Evolutionary conservation across 2,113 vertebrate species (phyloP), one percentile per base, ranked within the genome.

Genomic region (Leucopsar rothschildi): DNA sequence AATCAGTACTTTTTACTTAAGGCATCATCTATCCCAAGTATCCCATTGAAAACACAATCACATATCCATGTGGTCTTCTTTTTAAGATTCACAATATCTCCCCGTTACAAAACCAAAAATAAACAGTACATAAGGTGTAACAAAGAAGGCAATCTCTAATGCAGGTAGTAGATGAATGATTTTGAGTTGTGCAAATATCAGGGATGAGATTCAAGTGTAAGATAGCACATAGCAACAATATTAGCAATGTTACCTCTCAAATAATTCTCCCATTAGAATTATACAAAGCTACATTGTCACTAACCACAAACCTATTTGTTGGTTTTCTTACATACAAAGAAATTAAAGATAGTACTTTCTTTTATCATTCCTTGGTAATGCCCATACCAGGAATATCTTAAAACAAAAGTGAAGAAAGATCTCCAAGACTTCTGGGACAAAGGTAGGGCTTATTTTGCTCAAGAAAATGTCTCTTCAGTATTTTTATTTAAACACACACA

Each of bases 151-250:
- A 66, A 45, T 31, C 31, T 78, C 17, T 59, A 73, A 60, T 39
- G 28, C 40, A 78, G 24, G 15, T 10, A 78, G 56, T 27, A 42
- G 24, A 79, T 37, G 7, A 56, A 22, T 19, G 14, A 76, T 44
- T 76, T 37, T 29, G 57, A 80, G 63, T 33, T 44, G 56, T 28
- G 19, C 27, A 64, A 63, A 24, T 49, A 56, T 9, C 60, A 44
- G 39, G 40, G 15, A 79, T 3, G 10, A 88, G 16, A 55, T 31
- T 77, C 19, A 73, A 25, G 52, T 82, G 28, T 33, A 50, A 59
- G 55, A 45, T 0, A 77, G 23, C 2, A 4, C 77, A 60, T 0
- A 89, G 47, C 1, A 1, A 57, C 15, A 33, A 45, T 77, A 42
- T 33, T n/a, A 82, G 7, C 49, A 75, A 37, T 11, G 10, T 17